Conservation (phyloP, 2,888 invertebrate genomes). For the Caenorhabditis uteleia region DNA sequence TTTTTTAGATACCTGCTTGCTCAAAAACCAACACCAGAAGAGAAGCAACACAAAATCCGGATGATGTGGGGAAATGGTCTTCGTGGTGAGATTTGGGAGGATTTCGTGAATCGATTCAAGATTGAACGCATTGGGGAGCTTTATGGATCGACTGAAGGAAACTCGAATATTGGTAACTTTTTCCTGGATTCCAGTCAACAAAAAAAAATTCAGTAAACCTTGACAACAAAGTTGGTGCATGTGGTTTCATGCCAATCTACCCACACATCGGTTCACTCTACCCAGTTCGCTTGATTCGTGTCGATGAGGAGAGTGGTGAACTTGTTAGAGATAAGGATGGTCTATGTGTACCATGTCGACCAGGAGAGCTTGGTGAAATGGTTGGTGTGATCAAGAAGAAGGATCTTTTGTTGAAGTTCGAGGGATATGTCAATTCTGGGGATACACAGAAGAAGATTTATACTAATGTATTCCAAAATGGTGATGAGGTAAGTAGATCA, state of each 20-base stretch:
- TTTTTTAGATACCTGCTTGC: constrained; percentile 71
- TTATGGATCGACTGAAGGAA: constrained; percentile 96
- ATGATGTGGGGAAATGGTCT: constrained; percentile 91
- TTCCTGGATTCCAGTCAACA: neutral
- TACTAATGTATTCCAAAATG: constrained; percentile 83
- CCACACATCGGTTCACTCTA: constrained; percentile 86
- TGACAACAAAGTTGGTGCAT: constrained; percentile 87
- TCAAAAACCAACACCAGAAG: constrained; percentile 71
- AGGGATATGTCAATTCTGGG: constrained; percentile 79
- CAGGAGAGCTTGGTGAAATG: constrained; percentile 91
- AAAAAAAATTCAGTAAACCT: constrained; percentile 77
- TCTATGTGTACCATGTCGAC: constrained; percentile 81
- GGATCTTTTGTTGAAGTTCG: constrained; percentile 86
- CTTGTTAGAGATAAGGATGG: constrained; percentile 83
- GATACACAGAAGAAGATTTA: constrained; percentile 92
- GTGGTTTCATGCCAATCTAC: constrained; percentile 82
- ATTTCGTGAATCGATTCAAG: constrained; percentile 83
- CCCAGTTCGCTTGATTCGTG: constrained; percentile 90
- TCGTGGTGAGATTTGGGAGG: constrained; percentile 89
- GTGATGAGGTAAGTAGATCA: constrained; percentile 80
- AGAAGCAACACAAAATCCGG: constrained; percentile 73
- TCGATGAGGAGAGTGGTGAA: constrained; percentile 86
- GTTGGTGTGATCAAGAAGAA: constrained; percentile 88
- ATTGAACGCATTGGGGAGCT: constrained; percentile 87
- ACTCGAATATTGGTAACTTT: constrained; percentile 82